phyloP scores from a whole-genome alignment of 1,140 invertebrate genomes.

The Geopemphigus sp. region DNA sequence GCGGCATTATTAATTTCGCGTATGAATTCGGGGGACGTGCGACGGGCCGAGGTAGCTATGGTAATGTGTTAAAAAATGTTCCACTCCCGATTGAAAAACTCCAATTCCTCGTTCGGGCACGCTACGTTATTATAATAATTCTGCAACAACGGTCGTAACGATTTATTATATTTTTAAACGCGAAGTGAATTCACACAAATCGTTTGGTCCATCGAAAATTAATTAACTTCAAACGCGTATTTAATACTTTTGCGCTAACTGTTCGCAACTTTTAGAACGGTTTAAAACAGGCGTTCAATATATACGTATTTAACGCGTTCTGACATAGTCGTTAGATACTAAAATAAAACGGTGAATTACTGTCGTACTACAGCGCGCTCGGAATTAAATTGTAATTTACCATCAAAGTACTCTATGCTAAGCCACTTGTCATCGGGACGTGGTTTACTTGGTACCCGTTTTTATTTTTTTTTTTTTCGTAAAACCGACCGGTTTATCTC shows the following conservation, averaged over 20 bases:
- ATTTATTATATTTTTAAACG: too few species aligned
- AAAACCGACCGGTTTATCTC: too few species aligned
- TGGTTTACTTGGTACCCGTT: too few species aligned
- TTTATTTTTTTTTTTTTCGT: too few species aligned
- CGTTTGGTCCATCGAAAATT: not conserved
- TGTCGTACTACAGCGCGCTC: not conserved
- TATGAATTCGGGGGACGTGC: too few species aligned
- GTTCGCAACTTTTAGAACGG: not conserved
- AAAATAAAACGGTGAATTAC: not conserved
- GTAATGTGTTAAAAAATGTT: too few species aligned
- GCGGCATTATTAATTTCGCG: too few species aligned
- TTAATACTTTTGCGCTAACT: not conserved
- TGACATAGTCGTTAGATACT: not conserved
- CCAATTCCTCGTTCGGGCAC: too few species aligned
- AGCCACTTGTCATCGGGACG: not conserved
- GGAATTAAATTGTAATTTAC: constrained; percentile 17
- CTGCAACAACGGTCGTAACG: too few species aligned
- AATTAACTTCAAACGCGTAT: not conserved
- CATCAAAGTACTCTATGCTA: not conserved
- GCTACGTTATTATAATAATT: too few species aligned
- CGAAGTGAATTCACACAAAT: not conserved
- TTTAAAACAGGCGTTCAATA: not conserved
- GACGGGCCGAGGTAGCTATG: too few species aligned
- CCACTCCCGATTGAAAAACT: too few species aligned
- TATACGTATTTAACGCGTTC: not conserved